Base-by-base conservation (phyloP, 2,113 vertebrate genomes). In the Gavialis gangeticus region DNA sequence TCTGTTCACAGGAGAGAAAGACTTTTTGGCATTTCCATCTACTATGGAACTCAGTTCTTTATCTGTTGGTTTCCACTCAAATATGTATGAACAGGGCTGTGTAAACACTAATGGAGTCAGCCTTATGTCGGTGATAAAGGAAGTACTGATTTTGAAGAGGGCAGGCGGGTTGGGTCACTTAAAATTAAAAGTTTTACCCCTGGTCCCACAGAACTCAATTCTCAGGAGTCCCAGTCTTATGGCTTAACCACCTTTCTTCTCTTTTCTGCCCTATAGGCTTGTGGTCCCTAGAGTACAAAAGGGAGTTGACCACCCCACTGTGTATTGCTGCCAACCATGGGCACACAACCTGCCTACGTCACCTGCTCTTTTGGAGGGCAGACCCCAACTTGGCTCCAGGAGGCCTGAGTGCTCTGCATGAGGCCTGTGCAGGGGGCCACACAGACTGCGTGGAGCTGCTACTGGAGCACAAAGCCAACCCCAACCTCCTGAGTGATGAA, bases 221-320 rank as follows among this genome's bases (percentile, higher is more conserved):
- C 54, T 46, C 46, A 8, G 17, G 17, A 37, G 25, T 30, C 27
- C 80, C 62, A 46, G 12, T 10, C 27, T 18, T 9, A 13, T 30
- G 22, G 22, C 58, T 30, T 19, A n/a, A 22, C 55, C 64, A 58
- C 25, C 14, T 28, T 46, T 34, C 9, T 5, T 5, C 12, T 5
- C 60, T 34, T n/a, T 34, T n/a, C 1, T 1, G 59, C 24, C 71
- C 84, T 10, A 0, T 95, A 98, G 98, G 98, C 75, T 97, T 98
- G 92, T 99, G 98, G 98, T 97, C 97, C 0, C 96, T 98, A 96
- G 98, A 98, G 84, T 98, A 98, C 94, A 95, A 97, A 89, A 97
- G 30, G 22, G 98, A 98, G 93, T 94, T 98, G 90, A 98, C 97
- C 88, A 97, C 96, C 5, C 98, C 98, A 0, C 96, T 98, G 82